Base-by-base conservation (phyloP, 2,797 vertebrate genomes). In the Bovichtus variegatus region DNA sequence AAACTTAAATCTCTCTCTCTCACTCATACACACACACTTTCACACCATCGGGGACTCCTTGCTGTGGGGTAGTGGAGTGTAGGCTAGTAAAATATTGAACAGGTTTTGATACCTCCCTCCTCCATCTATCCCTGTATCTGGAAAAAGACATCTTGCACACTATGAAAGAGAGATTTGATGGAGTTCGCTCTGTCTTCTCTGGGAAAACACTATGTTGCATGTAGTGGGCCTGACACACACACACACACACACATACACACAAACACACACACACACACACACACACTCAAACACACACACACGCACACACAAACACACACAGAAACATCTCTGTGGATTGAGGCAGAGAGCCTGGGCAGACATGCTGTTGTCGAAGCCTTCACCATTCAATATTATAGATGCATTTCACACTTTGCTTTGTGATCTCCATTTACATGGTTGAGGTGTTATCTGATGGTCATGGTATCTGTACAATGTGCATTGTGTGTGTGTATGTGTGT, bases 61-160 rank as follows among this genome's bases (percentile, higher is more conserved):
- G 80, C 78, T 85, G 78, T 83, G 76, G 74, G 83, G 79, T 81
- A 84, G 73, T 81, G 71, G 69, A 89, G 81, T 78, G 71, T 51
- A 75, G 78, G 80, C 78, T 82, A 65, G 57, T 89, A 81, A 91
- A 90, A 89, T 89, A 89, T 91, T 91, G 78, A 91, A 78, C 81
- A 90, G 78, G 86, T 88, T 89, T 82, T 78, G 78, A 88, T 85
- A 82, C 70, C 74, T 74, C 25, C 65, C 43, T 72, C 59, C 71
- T 78, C 67, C 61, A 38, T 82, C 80, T 67, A 71, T 58, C 61
- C 64, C 15, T 23, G 36, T 74, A 66, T 61, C 79, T 83, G 64
- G 57, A 83, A 80, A 83, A 75, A 89, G 83, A 82, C 78, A 78
- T 86, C 73, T 63, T 60, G 74, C 66, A 82, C 74, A 74, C 74